These are phyloP conservation scores for Drosophila acutilabella DNA, from an alignment of 2,888 invertebrate genomes.

Conservation along the genomic window DNA sequence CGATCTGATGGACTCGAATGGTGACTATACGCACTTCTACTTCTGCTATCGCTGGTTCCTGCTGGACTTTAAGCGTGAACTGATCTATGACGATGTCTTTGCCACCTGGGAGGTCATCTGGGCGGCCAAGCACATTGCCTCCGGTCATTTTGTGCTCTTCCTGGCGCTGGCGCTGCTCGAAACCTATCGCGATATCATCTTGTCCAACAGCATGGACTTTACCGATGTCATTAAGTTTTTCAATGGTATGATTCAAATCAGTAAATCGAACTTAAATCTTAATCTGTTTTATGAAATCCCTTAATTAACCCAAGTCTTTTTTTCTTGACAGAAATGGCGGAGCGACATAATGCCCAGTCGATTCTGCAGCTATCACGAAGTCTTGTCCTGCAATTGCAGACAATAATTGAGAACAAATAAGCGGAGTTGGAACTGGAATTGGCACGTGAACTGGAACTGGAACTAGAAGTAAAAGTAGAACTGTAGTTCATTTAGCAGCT, in stretches of 20 bases:
- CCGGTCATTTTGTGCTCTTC: conserved; percentile 96
- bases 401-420: conserved; percentile 96
- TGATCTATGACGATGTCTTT: conserved; percentile 97
- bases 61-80: conserved; percentile 97
- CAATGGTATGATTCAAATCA: conserved; percentile 88
- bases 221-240: conserved; percentile 99
- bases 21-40: conserved; percentile 98
- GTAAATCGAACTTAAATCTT: too few species aligned
- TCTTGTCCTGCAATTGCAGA: conserved; percentile 95
- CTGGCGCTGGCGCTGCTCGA: conserved; percentile 96
- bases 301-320: background rate
- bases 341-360: conserved; percentile 94
- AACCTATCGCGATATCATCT: conserved; percentile 96
- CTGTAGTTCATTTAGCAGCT: conserved; percentile 13
- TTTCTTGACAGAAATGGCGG: conserved; percentile 95
- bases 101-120: conserved; percentile 98
- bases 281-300: background rate
- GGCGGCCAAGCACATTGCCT: conserved; percentile 95
- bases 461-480: background rate
- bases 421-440: conserved; percentile 1
- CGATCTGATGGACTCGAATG: conserved; percentile 96
- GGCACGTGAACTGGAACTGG: conserved; percentile 10
- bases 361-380: conserved; percentile 94
- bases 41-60: conserved; percentile 99
- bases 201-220: conserved; percentile 98